Evolutionary conservation across 35 echinoderm and acorn worm species (phyloP).

Genomic region (Heliocidaris erythrogramma): DNA sequence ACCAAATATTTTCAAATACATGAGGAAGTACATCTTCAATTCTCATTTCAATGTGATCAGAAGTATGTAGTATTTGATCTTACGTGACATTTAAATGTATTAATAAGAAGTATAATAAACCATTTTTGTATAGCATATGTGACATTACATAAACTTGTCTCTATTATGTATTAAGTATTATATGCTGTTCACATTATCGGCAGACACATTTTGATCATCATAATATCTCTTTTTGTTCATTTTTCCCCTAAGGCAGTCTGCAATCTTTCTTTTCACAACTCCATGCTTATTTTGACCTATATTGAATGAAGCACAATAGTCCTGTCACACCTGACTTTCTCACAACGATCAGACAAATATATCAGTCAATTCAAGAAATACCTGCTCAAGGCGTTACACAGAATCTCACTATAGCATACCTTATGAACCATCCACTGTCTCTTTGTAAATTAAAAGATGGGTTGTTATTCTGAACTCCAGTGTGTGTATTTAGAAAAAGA

Average conservation of each 20-base stretch:
- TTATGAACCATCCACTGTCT: background rate
- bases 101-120: no score
- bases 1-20: no score
- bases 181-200: no score
- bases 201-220: background rate
- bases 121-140: no score
- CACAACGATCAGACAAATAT: background rate
- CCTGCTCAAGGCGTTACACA: background rate
- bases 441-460: background rate
- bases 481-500: background rate
- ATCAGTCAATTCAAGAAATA: background rate
- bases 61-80: no score
- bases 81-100: no score
- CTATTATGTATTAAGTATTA: no score
- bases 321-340: background rate
- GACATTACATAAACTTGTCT: no score
- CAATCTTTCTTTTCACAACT: conserved; percentile 1
- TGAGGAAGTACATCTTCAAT: no score
- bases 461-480: background rate
- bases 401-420: background rate
- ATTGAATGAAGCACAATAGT: background rate
- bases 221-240: background rate
- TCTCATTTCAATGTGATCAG: no score
- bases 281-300: conserved; percentile 1
- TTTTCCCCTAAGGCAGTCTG: background rate